A percentile compares a stretch with the other conserved stretches of the same genome.
These are phyloP conservation scores for Brevimyrus niger DNA, from an alignment of 2,113 vertebrate genomes.

Conservation along the genomic window DNA sequence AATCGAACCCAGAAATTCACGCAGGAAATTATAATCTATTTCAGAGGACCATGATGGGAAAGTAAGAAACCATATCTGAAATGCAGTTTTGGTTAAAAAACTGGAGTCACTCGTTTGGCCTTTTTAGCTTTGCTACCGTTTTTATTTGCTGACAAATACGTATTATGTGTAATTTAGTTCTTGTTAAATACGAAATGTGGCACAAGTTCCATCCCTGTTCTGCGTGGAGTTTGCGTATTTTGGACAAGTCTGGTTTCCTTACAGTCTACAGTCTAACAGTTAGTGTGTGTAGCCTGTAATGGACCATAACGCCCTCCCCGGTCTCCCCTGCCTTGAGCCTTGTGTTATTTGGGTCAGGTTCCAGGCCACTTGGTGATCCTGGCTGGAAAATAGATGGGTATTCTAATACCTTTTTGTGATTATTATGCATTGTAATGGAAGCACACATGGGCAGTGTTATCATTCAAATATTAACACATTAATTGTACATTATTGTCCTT, in stretches of 20 bases:
- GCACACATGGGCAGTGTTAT: neutral
- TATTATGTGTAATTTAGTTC: neutral
- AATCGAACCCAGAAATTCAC: constrained; percentile 35
- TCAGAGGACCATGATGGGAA: neutral
- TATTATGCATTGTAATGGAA: neutral
- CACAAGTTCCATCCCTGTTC: neutral
- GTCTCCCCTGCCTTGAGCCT: neutral
- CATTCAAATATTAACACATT: neutral
- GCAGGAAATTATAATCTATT: neutral
- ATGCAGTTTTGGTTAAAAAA: neutral
- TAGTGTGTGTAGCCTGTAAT: neutral
- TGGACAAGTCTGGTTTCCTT: neutral
- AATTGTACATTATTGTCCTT: neutral
- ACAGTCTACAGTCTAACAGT: neutral
- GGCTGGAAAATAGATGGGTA: neutral
- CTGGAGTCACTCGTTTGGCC: neutral
- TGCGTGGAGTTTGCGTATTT: neutral
- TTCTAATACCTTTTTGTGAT: neutral
- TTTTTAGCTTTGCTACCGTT: neutral
- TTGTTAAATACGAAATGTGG: neutral
- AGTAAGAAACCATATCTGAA: neutral
- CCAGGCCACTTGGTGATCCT: neutral
- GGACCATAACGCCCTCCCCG: neutral
- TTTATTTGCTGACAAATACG: neutral
- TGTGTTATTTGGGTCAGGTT: neutral